phyloP scores from a whole-genome alignment of 2,113 vertebrate species.

The Panthera leo region DNA sequence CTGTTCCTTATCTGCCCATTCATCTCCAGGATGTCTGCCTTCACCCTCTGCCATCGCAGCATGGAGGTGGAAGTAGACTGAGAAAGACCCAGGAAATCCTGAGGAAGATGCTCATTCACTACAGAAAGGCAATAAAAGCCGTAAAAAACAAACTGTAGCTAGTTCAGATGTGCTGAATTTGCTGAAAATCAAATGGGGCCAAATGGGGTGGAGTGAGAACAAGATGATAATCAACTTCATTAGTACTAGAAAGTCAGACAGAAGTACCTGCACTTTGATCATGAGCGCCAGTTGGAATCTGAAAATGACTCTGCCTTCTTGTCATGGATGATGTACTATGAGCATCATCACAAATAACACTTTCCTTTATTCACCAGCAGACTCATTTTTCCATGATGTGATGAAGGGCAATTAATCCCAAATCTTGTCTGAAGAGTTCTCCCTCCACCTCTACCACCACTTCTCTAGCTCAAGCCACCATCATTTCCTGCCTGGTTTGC shows the following conservation, averaged over 20 bases:
- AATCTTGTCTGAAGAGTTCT: neutral
- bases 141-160: neutral
- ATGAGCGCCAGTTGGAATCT: neutral
- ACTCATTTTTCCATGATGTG: neutral
- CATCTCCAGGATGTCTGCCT: neutral
- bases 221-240: neutral
- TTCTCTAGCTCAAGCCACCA: neutral
- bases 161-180: neutral
- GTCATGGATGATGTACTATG: neutral
- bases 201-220: neutral
- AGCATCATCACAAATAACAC: neutral
- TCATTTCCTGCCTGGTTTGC: neutral
- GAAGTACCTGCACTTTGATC: neutral
- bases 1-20: neutral
- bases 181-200: neutral
- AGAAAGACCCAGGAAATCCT: neutral
- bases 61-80: neutral
- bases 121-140: neutral
- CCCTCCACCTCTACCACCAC: neutral
- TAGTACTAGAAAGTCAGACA: neutral
- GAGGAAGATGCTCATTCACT: neutral
- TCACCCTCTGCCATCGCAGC: neutral
- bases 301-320: constrained; percentile 7
- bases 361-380: neutral
- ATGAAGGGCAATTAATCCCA: neutral